These are phyloP conservation scores for Calycopis cecrops DNA, from an alignment of 1,140 invertebrate genomes.

Conservation along the genomic window DNA sequence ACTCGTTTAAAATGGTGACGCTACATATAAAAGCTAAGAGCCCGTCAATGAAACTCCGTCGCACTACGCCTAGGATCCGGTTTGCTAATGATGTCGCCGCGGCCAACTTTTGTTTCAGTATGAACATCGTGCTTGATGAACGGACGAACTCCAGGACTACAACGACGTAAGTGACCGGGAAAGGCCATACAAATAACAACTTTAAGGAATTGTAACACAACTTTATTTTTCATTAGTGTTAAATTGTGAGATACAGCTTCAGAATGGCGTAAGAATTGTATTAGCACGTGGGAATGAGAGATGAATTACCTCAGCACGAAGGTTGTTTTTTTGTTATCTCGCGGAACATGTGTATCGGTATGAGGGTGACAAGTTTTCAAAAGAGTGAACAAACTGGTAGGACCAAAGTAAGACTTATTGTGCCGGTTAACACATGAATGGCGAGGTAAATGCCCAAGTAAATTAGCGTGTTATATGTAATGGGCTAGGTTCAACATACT, in stretches of 20 bases:
- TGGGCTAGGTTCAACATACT: too few relatives aligned
- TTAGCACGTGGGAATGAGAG: too few relatives aligned
- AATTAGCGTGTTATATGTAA: conserved; percentile 5
- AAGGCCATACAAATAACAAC: conserved; percentile 11
- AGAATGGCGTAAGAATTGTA: neutral
- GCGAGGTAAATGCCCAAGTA: conserved; percentile 29
- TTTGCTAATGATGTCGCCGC: conserved; percentile 50
- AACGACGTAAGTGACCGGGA: conserved; percentile 6
- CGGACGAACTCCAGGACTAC: neutral
- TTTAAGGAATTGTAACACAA: neutral
- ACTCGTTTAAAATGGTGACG: conserved; percentile 18
- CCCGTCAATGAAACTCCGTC: conserved; percentile 50
- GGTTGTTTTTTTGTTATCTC: conserved; percentile 15
- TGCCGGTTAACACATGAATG: conserved; percentile 31
- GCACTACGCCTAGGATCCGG: conserved; percentile 42
- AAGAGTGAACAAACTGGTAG: conserved; percentile 33
- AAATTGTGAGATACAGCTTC: neutral
- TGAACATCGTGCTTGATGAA: conserved; percentile 41
- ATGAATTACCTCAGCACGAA: neutral
- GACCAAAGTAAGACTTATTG: conserved; percentile 30
- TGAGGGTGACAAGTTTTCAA: conserved; percentile 32
- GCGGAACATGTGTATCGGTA: neutral
- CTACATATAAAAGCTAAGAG: conserved; percentile 11
- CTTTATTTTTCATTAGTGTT: too few relatives aligned
- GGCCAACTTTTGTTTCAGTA: conserved; percentile 60